Base-by-base conservation (phyloP, 2,113 vertebrate genomes). In the Tretioscincus oriximinensis region DNA sequence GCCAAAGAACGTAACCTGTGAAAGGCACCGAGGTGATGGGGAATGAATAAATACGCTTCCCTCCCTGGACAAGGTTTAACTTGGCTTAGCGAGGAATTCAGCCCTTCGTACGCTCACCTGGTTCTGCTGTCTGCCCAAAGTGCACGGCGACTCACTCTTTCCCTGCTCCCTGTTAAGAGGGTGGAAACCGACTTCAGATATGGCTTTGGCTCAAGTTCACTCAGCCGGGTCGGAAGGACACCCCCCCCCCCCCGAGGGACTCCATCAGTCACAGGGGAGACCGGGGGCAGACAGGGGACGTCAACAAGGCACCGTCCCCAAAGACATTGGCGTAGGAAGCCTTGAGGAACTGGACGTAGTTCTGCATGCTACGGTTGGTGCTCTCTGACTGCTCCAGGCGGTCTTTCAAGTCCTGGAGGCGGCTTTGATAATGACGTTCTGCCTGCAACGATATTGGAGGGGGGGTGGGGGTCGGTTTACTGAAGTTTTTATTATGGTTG, bases 271-370 rank as follows among this genome's bases (percentile, higher is more conserved):
- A 95, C 8, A 96, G 88, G 24, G 96, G 96, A 7, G 96, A 96
- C 3, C 90, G 93, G 14, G 94, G 84, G 14, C 84, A 91, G 77
- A 96, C 88, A 7, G 96, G 93, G 22, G 95, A 97, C 75, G 94
- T 93, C 18, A 95, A 92, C 28, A 97, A 91, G 72, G 92, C 81
- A 21, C 92, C 76, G 9, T 99, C 97, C 64, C 96, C 96, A 77
- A 98, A 99, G 35, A 98, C 97, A 0, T 95, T 97, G 91, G 96
- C 92, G 0, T 99, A 99, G 1, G 97, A 99, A 0, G 96, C 93
- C 90, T 99, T 99, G 85, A 99, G 97, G 92, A 99, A 99, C 86
- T 98, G 97, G 70, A 99, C 96, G 0, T 99, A 99, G 94, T 97
- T 99, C 79, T 99, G 97, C 91, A 99, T 96, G 93, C 97, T 99